Conservation (phyloP, 2,888 invertebrate genomes). For the Cataglyphis cursor region DNA sequence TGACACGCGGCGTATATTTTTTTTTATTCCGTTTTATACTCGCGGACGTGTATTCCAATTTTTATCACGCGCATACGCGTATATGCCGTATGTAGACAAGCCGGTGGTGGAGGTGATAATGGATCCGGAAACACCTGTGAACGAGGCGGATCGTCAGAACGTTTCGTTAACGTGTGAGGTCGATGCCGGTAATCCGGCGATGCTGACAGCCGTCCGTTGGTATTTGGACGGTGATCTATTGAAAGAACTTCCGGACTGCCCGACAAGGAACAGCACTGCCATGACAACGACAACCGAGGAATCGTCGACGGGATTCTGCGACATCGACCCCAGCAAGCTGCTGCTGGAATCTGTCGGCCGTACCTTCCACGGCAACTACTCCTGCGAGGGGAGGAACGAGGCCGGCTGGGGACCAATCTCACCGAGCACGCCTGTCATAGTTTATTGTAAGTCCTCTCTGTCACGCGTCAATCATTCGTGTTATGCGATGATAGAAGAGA, state of each 20-base stretch:
- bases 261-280: slow-evolving; percentile 86
- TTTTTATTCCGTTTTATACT: neutral
- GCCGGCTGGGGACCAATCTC: slow-evolving; percentile 96
- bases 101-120: slow-evolving; percentile 93
- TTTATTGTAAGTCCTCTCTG: slow-evolving; percentile 90
- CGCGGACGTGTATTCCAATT: slow-evolving; percentile 17
- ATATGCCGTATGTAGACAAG: slow-evolving; percentile 88
- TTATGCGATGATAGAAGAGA: slow-evolving; percentile 2
- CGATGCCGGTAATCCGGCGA: slow-evolving; percentile 92
- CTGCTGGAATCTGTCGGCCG: slow-evolving; percentile 95
- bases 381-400: slow-evolving; percentile 95
- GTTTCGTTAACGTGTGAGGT: slow-evolving; percentile 94
- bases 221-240: slow-evolving; percentile 94
- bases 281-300: slow-evolving; percentile 79
- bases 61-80: slow-evolving; percentile 72
- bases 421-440: slow-evolving; percentile 92
- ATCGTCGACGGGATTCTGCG: slow-evolving; percentile 89
- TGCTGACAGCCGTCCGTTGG: slow-evolving; percentile 93
- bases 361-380: slow-evolving; percentile 97
- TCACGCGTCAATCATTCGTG: slow-evolving; percentile 33
- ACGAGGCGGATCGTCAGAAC: slow-evolving; percentile 93
- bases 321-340: slow-evolving; percentile 95
- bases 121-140: slow-evolving; percentile 92
- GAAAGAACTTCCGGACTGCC: slow-evolving; percentile 95
- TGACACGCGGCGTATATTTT: neutral